Conservation (phyloP, 2,888 invertebrate genomes). For the Blastobasis lacticolella region DNA sequence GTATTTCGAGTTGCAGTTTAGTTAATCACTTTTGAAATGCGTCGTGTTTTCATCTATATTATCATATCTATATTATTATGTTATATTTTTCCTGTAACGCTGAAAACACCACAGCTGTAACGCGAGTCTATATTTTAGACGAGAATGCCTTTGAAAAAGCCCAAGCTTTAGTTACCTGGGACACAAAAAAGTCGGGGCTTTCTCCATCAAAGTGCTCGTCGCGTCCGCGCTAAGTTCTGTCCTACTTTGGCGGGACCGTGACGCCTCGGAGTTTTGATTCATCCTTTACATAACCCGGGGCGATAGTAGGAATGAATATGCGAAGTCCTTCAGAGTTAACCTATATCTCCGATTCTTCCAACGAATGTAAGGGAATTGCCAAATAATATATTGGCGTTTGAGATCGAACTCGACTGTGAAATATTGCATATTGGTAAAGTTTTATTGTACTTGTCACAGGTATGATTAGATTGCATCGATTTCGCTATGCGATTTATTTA, state of each 20-base stretch:
- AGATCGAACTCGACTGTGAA: slow-evolving; percentile 67
- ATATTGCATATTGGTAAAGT: slow-evolving; percentile 71
- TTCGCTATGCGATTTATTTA: slow-evolving; percentile 40
- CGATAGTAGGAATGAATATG: slow-evolving; percentile 51
- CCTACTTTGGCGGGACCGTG: slow-evolving; percentile 19
- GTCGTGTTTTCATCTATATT: no score
- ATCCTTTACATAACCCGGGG: slow-evolving; percentile 32
- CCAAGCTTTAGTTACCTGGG: slow-evolving; percentile 8
- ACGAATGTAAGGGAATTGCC: slow-evolving; percentile 50
- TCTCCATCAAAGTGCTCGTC: slow-evolving; percentile 33
- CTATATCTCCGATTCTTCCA: slow-evolving; percentile 53
- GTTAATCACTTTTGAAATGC: no score
- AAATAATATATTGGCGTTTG: slow-evolving; percentile 67
- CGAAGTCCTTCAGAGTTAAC: slow-evolving; percentile 45
- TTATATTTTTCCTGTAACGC: no score
- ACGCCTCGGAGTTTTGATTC: slow-evolving; percentile 20
- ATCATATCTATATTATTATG: no score
- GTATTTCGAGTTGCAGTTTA: no score
- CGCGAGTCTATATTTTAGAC: no score
- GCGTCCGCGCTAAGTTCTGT: slow-evolving; percentile 31
- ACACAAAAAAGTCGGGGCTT: slow-evolving; percentile 21
- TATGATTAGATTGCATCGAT: slow-evolving; percentile 46
- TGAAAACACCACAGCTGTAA: no score
- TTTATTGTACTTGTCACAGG: slow-evolving; percentile 68
- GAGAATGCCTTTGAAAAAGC: no score